phyloP scores from a whole-genome alignment of 2,888 invertebrate species.

The Drosophila phalerata region DNA sequence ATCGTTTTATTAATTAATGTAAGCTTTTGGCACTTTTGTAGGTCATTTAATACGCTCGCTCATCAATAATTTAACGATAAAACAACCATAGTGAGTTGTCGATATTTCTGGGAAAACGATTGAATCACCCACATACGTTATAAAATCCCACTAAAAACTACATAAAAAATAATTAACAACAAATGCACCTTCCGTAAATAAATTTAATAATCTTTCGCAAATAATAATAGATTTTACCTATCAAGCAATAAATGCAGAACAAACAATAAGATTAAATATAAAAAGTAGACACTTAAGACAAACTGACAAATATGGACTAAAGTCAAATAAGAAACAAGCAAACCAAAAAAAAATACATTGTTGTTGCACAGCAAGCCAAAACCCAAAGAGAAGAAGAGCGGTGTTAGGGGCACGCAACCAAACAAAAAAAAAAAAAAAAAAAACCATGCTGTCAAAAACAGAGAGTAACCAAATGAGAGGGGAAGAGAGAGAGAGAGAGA shows the following conservation, averaged over 20 bases:
- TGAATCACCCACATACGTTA: background rate
- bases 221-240: background rate
- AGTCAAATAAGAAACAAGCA: background rate
- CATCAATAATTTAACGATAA: too few species aligned
- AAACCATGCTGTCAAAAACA: background rate
- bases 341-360: background rate
- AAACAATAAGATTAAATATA: background rate
- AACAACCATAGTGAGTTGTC: too few species aligned
- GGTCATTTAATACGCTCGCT: too few species aligned
- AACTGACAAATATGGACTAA: conserved; percentile 7
- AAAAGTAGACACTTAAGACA: conserved; percentile 2
- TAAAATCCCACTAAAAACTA: background rate
- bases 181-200: background rate
- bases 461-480: background rate
- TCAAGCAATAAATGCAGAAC: background rate
- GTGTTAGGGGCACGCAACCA: background rate
- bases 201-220: background rate
- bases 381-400: background rate
- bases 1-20: too few species aligned
- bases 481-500: too few species aligned
- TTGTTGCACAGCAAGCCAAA: background rate
- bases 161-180: background rate
- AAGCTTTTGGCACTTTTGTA: too few species aligned
- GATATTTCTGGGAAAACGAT: too few species aligned
- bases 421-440: conserved; percentile 5